Base-by-base conservation (phyloP, 2,113 vertebrate genomes). In the Pomatostomus ruficeps region DNA sequence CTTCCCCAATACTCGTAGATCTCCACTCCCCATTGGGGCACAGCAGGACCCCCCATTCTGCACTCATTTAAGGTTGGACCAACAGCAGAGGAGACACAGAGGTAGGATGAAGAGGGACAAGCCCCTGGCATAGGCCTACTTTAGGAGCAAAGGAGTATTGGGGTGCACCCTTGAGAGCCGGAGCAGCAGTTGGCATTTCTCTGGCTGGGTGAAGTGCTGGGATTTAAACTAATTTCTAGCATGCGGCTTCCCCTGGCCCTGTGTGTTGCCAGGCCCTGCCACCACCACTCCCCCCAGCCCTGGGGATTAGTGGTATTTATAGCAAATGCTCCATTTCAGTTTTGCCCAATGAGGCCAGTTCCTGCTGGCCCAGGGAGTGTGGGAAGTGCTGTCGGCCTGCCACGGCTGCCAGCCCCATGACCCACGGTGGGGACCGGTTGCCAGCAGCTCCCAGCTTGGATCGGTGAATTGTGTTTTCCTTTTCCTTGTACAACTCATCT, bases 21-120 rank as follows among this genome's bases (percentile, higher is more conserved):
- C 24, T 54, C 36, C 29, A 7, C 7, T 46, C 26, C 40, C 46
- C 25, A 3, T 8, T 26, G 29, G 28, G 67, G 19, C 0, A 1
- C 54, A 24, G 36, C 18, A 3, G 46, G 18, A 51, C 12, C 11
- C 31, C 21, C 4, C 2, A 2, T 46, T 54, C 63, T 23, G 21
- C 42, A 1, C 65, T 58, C 10, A 1, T 15, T 25, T 0, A 0
- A 52, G n/a, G 13, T 3, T 59, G 31, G 25, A 22, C n/a, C 14
- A 3, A 2, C 31, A 66, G 66, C 52, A 43, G 58, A 35, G 40
- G 51, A 35, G 63, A 4, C 4, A 4, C n/a, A 15, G 13, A n/a
- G 28, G 17, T 28, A 52, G 40, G 42, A 51, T 9, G 9, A 58
- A 25, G 19, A 11, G 11, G 38, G 40, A 49, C 11, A 21, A 76